These are phyloP conservation scores for Psilopsiagon aurifrons DNA, from an alignment of 2,113 vertebrate species.

Conservation along the genomic window DNA sequence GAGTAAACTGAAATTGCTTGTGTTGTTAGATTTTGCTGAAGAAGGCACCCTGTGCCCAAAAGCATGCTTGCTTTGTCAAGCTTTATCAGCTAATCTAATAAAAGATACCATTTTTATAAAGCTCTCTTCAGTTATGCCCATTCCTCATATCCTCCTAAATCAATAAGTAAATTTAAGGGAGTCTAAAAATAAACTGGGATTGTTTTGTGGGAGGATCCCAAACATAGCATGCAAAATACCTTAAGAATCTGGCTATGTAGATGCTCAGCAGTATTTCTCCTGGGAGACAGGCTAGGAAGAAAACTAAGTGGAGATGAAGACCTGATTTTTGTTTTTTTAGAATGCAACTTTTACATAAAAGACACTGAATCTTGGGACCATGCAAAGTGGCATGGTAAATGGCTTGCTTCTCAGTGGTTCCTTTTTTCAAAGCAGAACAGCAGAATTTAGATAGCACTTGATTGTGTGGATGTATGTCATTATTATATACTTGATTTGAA, in stretches of 20 bases:
- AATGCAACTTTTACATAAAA: background rate
- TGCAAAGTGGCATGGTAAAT: background rate
- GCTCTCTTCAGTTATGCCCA: background rate
- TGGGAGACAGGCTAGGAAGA: background rate
- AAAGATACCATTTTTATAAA: slow-evolving; percentile 46
- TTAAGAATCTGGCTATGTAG: background rate
- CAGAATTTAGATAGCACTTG: background rate
- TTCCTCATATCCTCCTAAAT: slow-evolving; percentile 44
- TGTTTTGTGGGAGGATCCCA: background rate
- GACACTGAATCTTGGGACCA: background rate
- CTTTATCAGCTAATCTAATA: slow-evolving; percentile 68
- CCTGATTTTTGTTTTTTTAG: background rate
- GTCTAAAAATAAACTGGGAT: slow-evolving; percentile 40
- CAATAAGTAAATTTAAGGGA: slow-evolving; percentile 54
- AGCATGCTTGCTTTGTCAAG: slow-evolving; percentile 6
- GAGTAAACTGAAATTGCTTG: background rate
- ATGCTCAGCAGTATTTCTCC: background rate
- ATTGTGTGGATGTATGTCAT: background rate
- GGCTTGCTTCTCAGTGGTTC: background rate
- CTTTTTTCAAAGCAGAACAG: background rate
- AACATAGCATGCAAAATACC: background rate
- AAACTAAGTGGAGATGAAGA: background rate
- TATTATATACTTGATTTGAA: background rate
- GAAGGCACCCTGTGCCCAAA: slow-evolving; percentile 18
- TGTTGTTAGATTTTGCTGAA: slow-evolving; percentile 57